Conservation (phyloP, 2,888 invertebrate genomes). For the Microchrysa polita region DNA sequence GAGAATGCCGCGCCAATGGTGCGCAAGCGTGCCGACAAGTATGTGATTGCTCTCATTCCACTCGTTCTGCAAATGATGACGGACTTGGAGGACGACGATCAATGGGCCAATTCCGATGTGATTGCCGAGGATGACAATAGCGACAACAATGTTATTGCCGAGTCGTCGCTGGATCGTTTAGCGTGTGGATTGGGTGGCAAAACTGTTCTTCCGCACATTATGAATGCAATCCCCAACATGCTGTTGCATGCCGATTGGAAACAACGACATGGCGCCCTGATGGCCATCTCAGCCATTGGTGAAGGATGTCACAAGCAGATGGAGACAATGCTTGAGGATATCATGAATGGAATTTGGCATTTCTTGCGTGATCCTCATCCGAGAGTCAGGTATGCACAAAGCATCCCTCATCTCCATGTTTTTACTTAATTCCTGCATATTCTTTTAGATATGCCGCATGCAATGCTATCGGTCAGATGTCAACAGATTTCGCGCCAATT, state of each 20-base stretch:
- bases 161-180: slow-evolving; percentile 94
- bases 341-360: slow-evolving; percentile 89
- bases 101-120: slow-evolving; percentile 89
- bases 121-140: slow-evolving; percentile 93
- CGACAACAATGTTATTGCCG: slow-evolving; percentile 94
- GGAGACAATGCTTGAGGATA: slow-evolving; percentile 92
- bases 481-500: slow-evolving; percentile 95
- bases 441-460: slow-evolving; percentile 88
- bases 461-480: slow-evolving; percentile 99
- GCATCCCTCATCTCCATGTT: too few species aligned
- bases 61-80: slow-evolving; percentile 94
- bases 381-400: slow-evolving; percentile 58
- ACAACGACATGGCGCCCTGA: slow-evolving; percentile 94
- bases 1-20: slow-evolving; percentile 98
- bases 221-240: slow-evolving; percentile 87
- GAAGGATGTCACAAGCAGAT: slow-evolving; percentile 99
- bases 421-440: too few species aligned
- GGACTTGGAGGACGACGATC: slow-evolving; percentile 90
- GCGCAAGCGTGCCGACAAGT: slow-evolving; percentile 87
- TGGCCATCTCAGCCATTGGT: slow-evolving; percentile 98
- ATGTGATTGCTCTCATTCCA: slow-evolving; percentile 82
- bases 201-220: slow-evolving; percentile 89
- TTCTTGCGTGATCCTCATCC: slow-evolving; percentile 80
- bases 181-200: slow-evolving; percentile 96
- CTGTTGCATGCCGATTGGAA: slow-evolving; percentile 84